Evolutionary conservation across 1,140 invertebrate species (phyloP).

Genomic region (Trinorchestia longiramus): DNA sequence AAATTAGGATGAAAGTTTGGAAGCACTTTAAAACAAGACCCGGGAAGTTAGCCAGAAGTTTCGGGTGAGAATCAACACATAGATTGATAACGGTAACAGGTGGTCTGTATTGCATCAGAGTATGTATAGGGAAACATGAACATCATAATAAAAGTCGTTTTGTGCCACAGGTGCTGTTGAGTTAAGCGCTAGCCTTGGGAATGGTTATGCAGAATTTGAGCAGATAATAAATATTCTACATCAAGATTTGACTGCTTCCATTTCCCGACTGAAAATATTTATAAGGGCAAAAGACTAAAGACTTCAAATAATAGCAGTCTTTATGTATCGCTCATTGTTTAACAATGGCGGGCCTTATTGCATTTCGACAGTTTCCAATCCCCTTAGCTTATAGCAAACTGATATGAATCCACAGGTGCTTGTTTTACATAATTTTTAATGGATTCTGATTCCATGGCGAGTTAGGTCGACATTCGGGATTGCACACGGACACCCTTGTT

Average conservation of each 20-base stretch:
- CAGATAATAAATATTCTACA: background rate
- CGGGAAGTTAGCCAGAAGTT: background rate
- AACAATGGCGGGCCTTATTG: background rate
- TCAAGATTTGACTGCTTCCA: background rate
- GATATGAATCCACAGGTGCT: background rate
- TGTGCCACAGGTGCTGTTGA: no score
- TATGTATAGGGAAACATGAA: no score
- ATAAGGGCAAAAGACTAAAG: background rate
- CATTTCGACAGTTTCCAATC: background rate
- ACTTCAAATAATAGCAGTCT: background rate
- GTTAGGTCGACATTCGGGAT: background rate
- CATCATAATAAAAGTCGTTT: no score
- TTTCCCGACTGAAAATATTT: background rate
- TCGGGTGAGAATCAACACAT: background rate
- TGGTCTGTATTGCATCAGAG: background rate
- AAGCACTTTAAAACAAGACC: constrained; percentile 1
- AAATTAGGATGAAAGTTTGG: background rate
- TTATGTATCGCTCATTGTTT: background rate
- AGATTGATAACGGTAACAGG: background rate
- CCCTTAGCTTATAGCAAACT: background rate
- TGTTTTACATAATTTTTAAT: background rate
- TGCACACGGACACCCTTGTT: background rate
- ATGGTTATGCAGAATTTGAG: background rate
- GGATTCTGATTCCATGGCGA: background rate
- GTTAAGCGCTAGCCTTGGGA: no score